Evolutionary conservation across 2,113 vertebrate species (phyloP), one percentile per base, ranked within the genome.

Genomic region (Recurvirostra avosetta): DNA sequence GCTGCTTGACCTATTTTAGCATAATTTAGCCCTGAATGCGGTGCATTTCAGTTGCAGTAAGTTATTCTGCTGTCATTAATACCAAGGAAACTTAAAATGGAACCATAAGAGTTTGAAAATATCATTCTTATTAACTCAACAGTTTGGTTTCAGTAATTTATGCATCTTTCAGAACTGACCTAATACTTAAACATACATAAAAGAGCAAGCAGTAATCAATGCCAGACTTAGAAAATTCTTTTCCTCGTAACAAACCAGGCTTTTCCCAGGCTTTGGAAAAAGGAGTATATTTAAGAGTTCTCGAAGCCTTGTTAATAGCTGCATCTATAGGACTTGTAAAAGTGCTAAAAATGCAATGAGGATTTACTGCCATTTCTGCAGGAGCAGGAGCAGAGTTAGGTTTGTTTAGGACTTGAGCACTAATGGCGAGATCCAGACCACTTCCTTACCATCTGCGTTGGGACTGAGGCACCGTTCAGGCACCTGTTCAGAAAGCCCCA

Each of bases 1-100:
- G 94, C 93, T 97, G 95, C 97, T 96, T 97, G 97, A 98, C 96
- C 97, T 98, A 93, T 96, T 97, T 97, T 94, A 97, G 90, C 94
- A 96, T 96, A 94, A 97, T 95, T 92, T 95, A 95, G 94, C 81
- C 91, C 74, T 7, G 11, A 82, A 91, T 78, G 62, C 2, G 7
- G 62, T 77, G 62, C 38, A 53, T 88, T 97, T 94, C 83, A 63
- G 76, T 88, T 83, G 83, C 87, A 85, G 41, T 45, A 92, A 96
- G 79, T 90, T 96, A 68, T 95, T 92, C 78, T 84, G 40, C 45
- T 93, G 83, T 76, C 79, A 81, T 91, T 89, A 93, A 86, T 91
- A 91, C 32, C 74, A 92, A 56, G 72, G 73, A 88, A 96, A 90
- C 85, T 85, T 93, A 88, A 90, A 94, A 84, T 23, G 61, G 79